Evolutionary conservation across 2,113 vertebrate species (phyloP).

Genomic region (Phocoena sinus): DNA sequence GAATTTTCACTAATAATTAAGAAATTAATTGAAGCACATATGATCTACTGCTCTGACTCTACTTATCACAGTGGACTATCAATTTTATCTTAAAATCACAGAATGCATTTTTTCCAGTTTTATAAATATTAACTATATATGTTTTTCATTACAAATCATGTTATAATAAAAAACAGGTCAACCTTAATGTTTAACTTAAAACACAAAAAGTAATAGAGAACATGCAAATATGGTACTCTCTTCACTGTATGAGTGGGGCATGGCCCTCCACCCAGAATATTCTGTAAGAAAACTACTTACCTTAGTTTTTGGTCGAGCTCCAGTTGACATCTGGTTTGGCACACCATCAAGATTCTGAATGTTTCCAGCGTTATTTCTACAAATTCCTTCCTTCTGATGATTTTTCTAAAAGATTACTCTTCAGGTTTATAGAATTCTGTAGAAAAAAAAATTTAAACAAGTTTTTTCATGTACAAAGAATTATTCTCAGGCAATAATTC

Average conservation of each 20-base stretch:
- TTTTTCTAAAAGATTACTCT: constrained; percentile 63
- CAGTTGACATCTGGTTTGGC: constrained; percentile 71
- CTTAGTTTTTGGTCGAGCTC: constrained; percentile 77
- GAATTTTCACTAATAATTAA: neutral
- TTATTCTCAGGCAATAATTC: neutral
- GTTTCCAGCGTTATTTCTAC: constrained; percentile 70
- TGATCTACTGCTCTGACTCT: neutral
- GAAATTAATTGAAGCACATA: neutral
- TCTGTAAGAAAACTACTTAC: constrained; percentile 75
- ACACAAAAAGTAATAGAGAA: neutral
- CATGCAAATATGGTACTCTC: neutral
- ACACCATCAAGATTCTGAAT: constrained; percentile 70
- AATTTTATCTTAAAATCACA: neutral
- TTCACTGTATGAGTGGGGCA: neutral
- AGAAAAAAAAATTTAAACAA: constrained; percentile 68
- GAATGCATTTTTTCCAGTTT: neutral
- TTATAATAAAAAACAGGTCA: neutral
- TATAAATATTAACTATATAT: neutral
- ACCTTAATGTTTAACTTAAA: neutral
- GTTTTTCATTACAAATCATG: neutral
- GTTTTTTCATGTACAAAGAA: constrained; percentile 4
- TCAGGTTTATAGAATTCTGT: constrained; percentile 77
- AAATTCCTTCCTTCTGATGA: constrained; percentile 65
- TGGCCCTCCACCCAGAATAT: neutral
- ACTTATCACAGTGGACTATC: neutral